Percentiles rank a stretch among this genome's conserved stretches.
Conservation (phyloP, 2,888 invertebrate genomes). For the Microctonus brassicae region DNA sequence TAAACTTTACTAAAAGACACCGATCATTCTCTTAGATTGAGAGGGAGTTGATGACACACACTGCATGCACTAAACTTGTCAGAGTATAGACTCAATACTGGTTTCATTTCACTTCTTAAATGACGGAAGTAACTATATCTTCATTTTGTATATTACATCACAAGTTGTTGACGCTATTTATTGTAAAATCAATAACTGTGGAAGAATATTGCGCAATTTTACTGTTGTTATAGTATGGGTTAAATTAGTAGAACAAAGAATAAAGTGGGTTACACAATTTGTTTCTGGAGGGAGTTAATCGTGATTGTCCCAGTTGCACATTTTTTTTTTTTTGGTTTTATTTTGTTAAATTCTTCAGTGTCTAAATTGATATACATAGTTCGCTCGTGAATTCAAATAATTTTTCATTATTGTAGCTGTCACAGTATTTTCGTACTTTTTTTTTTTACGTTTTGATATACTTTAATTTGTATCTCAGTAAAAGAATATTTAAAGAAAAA, state of each 20-base stretch:
- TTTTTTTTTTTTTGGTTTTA: neutral
- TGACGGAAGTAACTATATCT: neutral
- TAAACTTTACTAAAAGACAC: neutral
- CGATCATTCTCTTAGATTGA: neutral
- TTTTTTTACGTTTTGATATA: too few relatives aligned
- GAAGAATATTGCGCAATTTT: constrained; percentile 19
- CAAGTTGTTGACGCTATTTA: neutral
- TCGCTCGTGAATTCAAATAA: neutral
- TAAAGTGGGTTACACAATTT: constrained; percentile 24
- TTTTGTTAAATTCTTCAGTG: neutral
- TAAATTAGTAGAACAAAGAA: constrained; percentile 20
- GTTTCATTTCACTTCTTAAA: neutral
- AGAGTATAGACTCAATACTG: neutral
- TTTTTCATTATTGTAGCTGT: neutral
- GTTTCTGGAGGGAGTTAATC: neutral
- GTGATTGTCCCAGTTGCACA: constrained; percentile 11
- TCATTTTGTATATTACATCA: neutral
- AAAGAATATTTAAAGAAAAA: neutral
- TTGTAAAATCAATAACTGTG: constrained; percentile 15
- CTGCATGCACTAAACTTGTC: too few relatives aligned
- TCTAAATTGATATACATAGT: neutral
- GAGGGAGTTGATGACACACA: neutral
- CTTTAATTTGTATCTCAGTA: neutral
- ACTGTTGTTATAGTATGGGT: neutral
- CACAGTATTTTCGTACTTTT: neutral